Base-by-base conservation (phyloP, 2,888 invertebrate genomes). In the Dichetophora obliterata region DNA sequence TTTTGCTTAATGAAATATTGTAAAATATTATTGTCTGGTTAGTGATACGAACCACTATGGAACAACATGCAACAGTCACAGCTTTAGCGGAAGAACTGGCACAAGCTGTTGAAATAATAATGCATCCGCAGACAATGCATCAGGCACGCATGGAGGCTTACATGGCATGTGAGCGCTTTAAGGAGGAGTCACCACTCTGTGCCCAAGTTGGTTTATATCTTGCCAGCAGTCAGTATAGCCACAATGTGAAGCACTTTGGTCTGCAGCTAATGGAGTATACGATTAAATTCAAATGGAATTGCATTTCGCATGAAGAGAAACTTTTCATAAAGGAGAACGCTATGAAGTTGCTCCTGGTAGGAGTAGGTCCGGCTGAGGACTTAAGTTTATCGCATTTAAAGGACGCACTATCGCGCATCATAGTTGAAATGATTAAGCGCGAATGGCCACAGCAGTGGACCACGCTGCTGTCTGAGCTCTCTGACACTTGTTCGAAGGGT, bases 401-500 rank as follows among this genome's bases (percentile, higher is more conserved):
- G 88, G 95, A 96, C 88, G 96, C 95, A 1, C 88, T 96, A 3
- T 95, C 97, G 16, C 92, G 97, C 68, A 95, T 98, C n/a, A 93
- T 98, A 74, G 98, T 98, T 0, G 98, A 98, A 90, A 97, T 98
- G 94, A 95, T 97, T 74, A 98, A 98, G 86, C 91, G 98, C 11
- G 98, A 98, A 88, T 98, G 98, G 98, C 98, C 98, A 0, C 98
- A 98, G 86, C 96, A 98, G 81, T 98, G 98, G 98, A 95, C 96
- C 0, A 93, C 95, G 0, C 89, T 98, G 48, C 89, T 98, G 43
- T 91, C 92, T 0, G 97, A 98, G 87, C 91, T 98, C 1, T 95
- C 95, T 77, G 93, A 94, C 83, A 94, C 96, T 1, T 96, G 96
- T 86, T 91, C 93, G 14, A 91, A 93, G 82, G 97, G 98, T 14